These are phyloP conservation scores for Microcebus murinus DNA, from an alignment of 2,113 vertebrate genomes.

Conservation along the genomic window DNA sequence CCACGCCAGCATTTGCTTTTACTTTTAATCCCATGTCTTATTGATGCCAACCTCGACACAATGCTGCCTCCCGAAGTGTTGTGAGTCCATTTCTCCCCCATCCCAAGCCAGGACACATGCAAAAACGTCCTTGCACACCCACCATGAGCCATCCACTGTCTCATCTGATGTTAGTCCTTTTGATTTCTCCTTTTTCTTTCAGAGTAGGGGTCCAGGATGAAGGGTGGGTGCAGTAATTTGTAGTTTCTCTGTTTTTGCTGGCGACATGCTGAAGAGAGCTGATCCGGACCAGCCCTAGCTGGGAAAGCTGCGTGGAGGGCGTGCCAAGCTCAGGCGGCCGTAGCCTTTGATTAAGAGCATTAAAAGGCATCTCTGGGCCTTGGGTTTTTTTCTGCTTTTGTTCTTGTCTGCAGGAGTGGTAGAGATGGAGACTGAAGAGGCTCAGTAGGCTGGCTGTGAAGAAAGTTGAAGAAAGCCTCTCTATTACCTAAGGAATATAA, in stretches of 20 bases:
- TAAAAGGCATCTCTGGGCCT: conserved; percentile 70
- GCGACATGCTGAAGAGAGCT: conserved; percentile 51
- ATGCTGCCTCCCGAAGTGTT: background rate
- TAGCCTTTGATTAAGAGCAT: conserved; percentile 59
- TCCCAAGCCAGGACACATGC: background rate
- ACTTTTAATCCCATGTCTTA: background rate
- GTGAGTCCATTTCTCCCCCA: background rate
- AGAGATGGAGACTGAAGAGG: conserved; percentile 20
- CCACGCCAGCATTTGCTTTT: background rate
- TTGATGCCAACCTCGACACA: background rate
- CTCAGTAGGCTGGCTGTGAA: conserved; percentile 76
- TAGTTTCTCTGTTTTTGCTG: conserved; percentile 65
- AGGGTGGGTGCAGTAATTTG: background rate
- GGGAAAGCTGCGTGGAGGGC: conserved; percentile 62
- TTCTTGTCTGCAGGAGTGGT: conserved; percentile 57
- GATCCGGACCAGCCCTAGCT: conserved; percentile 72
- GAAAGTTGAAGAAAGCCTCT: conserved; percentile 79
- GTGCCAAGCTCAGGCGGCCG: conserved; percentile 53
- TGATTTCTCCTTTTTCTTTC: conserved; percentile 7
- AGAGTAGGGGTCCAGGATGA: background rate
- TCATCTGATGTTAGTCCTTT: background rate
- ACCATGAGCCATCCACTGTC: background rate
- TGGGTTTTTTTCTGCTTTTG: conserved; percentile 70
- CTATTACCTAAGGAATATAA: conserved; percentile 80
- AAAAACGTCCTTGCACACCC: background rate